phyloP scores from a whole-genome alignment of 2,113 vertebrate species.

The Speoplatyrhinus poulsoni region DNA sequence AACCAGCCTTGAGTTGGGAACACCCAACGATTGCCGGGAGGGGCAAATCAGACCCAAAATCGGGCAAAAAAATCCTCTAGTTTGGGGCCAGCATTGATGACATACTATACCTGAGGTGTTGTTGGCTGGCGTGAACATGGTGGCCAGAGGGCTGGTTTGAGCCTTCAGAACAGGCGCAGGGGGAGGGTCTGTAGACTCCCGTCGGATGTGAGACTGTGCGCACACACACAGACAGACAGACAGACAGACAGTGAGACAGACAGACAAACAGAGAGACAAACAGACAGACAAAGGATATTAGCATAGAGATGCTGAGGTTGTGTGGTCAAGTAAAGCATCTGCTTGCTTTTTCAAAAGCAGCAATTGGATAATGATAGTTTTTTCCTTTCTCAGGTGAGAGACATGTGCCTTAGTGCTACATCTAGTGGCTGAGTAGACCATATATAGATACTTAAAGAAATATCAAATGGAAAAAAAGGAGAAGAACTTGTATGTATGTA shows the following conservation, averaged over 20 bases:
- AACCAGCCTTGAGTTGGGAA: no score
- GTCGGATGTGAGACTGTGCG: background rate
- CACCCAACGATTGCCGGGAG: constrained; percentile 23
- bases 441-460: no score
- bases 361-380: no score
- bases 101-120: constrained; percentile 42
- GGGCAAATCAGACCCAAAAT: background rate
- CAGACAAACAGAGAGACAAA: background rate
- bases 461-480: no score
- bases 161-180: constrained; percentile 81
- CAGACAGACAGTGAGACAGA: background rate
- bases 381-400: no score
- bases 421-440: no score
- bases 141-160: constrained; percentile 84
- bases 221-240: background rate
- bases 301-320: background rate
- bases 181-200: constrained; percentile 71
- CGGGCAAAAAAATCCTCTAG: no score
- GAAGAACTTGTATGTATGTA: no score
- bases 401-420: no score
- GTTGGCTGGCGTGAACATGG: constrained; percentile 84
- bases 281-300: constrained; percentile 12
- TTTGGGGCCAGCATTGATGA: no score
- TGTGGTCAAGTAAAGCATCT: no score
- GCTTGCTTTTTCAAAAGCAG: no score